These are phyloP conservation scores for Cantharis rustica DNA, from an alignment of 2,888 invertebrate species.

Conservation along the genomic window DNA sequence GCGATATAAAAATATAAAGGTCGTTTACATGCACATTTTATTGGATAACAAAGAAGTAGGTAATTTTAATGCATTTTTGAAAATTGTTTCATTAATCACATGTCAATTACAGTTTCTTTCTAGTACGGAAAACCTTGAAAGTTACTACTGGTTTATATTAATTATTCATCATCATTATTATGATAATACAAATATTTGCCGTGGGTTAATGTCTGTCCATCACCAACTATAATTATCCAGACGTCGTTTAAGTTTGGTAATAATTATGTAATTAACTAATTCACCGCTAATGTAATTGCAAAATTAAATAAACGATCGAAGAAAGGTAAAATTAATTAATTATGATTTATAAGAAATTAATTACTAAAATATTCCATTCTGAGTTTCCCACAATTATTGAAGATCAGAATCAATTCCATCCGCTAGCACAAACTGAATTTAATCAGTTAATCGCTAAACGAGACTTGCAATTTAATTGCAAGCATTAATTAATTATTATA, in stretches of 20 bases:
- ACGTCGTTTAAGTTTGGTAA: not conserved
- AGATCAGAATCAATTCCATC: not conserved
- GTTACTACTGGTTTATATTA: not conserved
- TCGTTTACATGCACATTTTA: constrained; percentile 5
- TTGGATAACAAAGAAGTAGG: not conserved
- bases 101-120: constrained; percentile 16
- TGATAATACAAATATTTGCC: not conserved
- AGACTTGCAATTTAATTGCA: not conserved
- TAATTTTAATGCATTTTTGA: not conserved
- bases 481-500: not conserved
- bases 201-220: not conserved
- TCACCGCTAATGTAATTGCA: not conserved
- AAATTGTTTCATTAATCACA: constrained; percentile 1
- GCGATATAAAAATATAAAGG: constrained; percentile 2
- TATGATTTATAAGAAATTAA: not conserved
- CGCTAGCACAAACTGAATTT: not conserved
- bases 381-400: not conserved
- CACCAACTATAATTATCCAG: not conserved
- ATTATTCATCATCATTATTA: constrained; percentile 2
- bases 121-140: constrained; percentile 20
- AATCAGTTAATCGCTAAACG: not conserved
- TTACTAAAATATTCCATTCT: not conserved
- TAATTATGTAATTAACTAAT: not conserved
- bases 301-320: not conserved
- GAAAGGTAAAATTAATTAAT: not conserved